Evolutionary conservation across 2,888 invertebrate genomes (phyloP), one percentile per base, ranked within the genome.

Genomic region (Cremastobaeus sp.): DNA sequence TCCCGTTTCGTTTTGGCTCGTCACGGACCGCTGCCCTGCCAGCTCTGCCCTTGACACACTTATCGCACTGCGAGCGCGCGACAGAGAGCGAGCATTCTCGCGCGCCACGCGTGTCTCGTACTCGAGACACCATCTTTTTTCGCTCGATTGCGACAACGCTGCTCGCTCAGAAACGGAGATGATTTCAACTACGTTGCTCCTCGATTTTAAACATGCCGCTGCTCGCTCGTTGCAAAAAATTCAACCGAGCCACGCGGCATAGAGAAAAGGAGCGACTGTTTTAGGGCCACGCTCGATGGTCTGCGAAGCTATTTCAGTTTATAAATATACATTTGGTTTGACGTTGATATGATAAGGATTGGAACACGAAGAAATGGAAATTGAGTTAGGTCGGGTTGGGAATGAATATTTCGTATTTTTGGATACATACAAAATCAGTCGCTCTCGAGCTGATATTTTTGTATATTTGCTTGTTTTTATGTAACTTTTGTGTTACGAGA

Each of bases 11-110:
- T 83, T 82, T 83, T 82, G 82, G 81, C 81, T 82, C 81, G 84
- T 82, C 82, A 83, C 83, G 82, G 84, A 84, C 80, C 84, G 83
- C 78, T 82, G 84, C 82, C 79, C 78, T 76, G 79, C 72, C 76
- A 78, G 77, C 76, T 80, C 76, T 83, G 86, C 85, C 87, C 86
- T 87, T 87, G 87, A 86, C 87, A 87, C 85, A 85, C 81, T 86
- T 87, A 66, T 68, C 37, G 50, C 14, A 43, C 41, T 55, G 70
- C 47, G 68, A 35, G 47, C 57, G 60, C 30, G 55, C 14, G 39
- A 62, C 55, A 37, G 37, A 70, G 57, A 70, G 41, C 50, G 55
- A 65, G 66, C 20, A 45, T 60, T 62, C 35, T 50, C 62, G 62
- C 47, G 55, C 39, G 41, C 28, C 34, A 21, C 71, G 71, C 45